Conservation (phyloP, 2,888 invertebrate genomes). For the Microdon myrmicae region DNA sequence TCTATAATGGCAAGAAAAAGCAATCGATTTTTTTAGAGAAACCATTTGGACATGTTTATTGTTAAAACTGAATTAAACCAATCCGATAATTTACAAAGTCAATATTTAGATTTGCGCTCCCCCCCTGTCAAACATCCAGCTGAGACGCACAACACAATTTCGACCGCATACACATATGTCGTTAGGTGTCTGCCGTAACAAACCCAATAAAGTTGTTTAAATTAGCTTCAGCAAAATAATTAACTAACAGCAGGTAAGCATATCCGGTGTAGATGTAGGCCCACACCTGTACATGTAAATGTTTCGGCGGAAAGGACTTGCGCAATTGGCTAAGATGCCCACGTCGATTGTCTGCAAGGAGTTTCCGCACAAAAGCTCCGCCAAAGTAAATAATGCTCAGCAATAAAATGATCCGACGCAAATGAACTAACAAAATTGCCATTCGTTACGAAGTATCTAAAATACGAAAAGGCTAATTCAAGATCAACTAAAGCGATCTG, state of each 20-base stretch:
- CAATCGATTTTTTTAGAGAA: no score
- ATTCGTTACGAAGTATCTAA: slow-evolving; percentile 56
- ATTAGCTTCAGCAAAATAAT: slow-evolving; percentile 59
- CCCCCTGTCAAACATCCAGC: no score
- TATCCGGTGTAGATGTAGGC: slow-evolving; percentile 64
- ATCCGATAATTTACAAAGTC: no score
- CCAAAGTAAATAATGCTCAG: slow-evolving; percentile 64
- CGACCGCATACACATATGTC: no score
- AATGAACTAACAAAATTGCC: slow-evolving; percentile 63
- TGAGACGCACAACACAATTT: no score
- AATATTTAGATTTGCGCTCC: no score
- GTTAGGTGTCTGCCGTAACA: no score
- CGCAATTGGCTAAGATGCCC: slow-evolving; percentile 57
- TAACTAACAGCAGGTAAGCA: slow-evolving; percentile 60
- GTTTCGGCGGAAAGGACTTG: slow-evolving; percentile 53
- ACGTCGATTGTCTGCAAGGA: slow-evolving; percentile 60
- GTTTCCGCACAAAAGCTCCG: slow-evolving; percentile 61
- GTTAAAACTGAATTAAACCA: no score
- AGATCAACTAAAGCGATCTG: no score
- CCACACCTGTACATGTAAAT: slow-evolving; percentile 65
- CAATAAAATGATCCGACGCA: slow-evolving; percentile 64
- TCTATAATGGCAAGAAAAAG: no score
- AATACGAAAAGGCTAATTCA: no score
- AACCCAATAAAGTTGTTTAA: slow-evolving; percentile 61
- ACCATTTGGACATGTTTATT: no score